Conservation (phyloP, 2,113 vertebrate genomes). For the Tupaia chinensis region DNA sequence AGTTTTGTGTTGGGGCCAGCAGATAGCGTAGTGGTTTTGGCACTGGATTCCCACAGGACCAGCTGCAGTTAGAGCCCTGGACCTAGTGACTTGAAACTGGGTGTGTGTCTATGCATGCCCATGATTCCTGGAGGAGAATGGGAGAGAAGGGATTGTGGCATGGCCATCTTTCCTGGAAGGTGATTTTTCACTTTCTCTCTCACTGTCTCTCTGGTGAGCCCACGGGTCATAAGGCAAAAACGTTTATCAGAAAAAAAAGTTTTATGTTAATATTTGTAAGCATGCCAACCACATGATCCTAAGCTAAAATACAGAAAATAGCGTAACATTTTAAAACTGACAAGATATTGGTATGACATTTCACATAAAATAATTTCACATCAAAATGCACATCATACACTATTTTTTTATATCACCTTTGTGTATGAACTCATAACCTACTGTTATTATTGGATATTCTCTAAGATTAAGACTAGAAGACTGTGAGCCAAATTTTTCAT, state of each 20-base stretch:
- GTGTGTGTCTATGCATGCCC: too few relatives aligned
- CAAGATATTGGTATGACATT: not conserved
- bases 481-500: not conserved
- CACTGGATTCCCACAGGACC: too few relatives aligned
- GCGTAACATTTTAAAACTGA: not conserved
- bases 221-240: too few relatives aligned
- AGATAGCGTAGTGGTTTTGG: too few relatives aligned
- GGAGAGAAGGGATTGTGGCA: too few relatives aligned
- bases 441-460: not conserved
- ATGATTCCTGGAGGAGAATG: too few relatives aligned
- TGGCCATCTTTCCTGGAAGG: too few relatives aligned
- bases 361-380: not conserved
- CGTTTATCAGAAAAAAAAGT: not conserved
- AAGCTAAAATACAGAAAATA: not conserved
- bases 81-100: too few relatives aligned
- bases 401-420: conserved; percentile 1
- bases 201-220: too few relatives aligned
- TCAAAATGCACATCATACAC: not conserved
- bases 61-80: too few relatives aligned
- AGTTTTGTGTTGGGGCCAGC: not conserved
- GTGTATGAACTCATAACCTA: not conserved
- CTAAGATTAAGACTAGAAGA: not conserved
- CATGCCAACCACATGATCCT: not conserved
- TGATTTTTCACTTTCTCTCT: too few relatives aligned
- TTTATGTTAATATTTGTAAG: not conserved